Evolutionary conservation across 2,797 vertebrate species (phyloP).

Genomic region (Florisuga fusca): DNA sequence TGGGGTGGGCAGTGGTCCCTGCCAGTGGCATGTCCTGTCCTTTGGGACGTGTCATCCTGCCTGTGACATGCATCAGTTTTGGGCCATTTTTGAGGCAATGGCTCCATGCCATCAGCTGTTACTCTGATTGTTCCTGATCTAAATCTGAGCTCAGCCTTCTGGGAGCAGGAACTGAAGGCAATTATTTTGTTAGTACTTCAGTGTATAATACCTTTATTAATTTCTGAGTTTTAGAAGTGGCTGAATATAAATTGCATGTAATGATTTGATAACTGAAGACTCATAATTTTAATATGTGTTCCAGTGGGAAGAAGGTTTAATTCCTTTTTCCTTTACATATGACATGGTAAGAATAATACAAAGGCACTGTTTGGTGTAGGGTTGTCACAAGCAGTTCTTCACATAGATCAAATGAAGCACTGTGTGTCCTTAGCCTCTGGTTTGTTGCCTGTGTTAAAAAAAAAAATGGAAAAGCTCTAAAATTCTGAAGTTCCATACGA

Average conservation of each 20-base stretch:
- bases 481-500: not conserved
- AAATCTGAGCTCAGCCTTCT: not conserved
- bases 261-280: not conserved
- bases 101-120: accelerated
- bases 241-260: not conserved
- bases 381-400: not conserved
- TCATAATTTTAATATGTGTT: slow-evolving; percentile 10
- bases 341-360: not conserved
- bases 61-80: accelerated
- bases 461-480: not conserved
- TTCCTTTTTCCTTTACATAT: not conserved
- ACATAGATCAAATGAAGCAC: not conserved
- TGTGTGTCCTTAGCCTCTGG: not conserved
- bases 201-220: not conserved
- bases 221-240: not conserved
- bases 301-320: not conserved
- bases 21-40: not conserved
- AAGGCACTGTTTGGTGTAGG: not conserved
- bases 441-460: not conserved
- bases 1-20: not conserved
- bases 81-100: accelerated
- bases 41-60: not conserved
- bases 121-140: not conserved
- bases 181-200: slow-evolving; percentile 3
- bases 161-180: not conserved